These are phyloP conservation scores for Melipona quadrifasciata DNA, from an alignment of 1,140 invertebrate genomes.

Conservation along the genomic window DNA sequence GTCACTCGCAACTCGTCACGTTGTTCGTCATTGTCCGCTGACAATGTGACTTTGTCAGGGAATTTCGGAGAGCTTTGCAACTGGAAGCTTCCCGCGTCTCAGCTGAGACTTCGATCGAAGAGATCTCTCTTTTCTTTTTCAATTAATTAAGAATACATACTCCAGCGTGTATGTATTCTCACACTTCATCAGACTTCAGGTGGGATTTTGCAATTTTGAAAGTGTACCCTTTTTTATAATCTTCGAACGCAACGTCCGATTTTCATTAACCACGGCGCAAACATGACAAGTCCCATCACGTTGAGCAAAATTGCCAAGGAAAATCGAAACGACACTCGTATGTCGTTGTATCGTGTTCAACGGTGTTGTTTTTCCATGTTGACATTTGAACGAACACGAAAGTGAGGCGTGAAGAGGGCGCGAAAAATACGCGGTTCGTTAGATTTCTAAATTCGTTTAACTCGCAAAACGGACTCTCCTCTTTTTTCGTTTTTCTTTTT, in stretches of 20 bases:
- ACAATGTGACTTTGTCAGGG: too few relatives aligned
- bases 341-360: too few relatives aligned
- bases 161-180: background rate
- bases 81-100: background rate
- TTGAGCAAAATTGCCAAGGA: too few relatives aligned
- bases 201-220: background rate
- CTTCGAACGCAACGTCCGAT: background rate
- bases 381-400: conserved; percentile 1
- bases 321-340: background rate
- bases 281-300: background rate
- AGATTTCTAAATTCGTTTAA: conserved; percentile 13
- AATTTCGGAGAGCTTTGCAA: background rate
- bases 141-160: background rate
- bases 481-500: background rate
- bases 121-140: background rate
- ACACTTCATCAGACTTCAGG: too few relatives aligned
- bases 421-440: conserved; percentile 1
- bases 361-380: background rate
- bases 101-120: background rate
- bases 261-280: too few relatives aligned
- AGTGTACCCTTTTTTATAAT: background rate
- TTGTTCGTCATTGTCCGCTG: too few relatives aligned
- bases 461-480: background rate
- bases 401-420: background rate
- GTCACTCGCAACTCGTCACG: background rate